These are phyloP conservation scores for Tachina fera DNA, from an alignment of 2,888 invertebrate genomes.

Conservation along the genomic window DNA sequence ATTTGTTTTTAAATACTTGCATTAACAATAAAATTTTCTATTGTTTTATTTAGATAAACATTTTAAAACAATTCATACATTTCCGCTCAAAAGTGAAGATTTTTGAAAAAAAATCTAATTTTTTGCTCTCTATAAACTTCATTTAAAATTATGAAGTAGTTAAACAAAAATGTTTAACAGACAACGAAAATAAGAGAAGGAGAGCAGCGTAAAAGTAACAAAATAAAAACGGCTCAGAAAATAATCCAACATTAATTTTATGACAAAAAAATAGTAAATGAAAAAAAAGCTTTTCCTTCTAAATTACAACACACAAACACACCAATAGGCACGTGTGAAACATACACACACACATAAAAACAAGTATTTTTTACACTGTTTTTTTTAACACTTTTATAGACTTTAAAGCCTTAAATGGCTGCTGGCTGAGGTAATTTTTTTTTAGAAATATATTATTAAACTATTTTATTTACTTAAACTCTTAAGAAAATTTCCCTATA, in stretches of 20 bases:
- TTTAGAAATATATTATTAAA: neutral
- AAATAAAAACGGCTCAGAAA: conserved; percentile 21
- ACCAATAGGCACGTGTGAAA: conserved; percentile 40
- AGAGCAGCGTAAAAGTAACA: too few relatives aligned
- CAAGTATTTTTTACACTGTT: conserved; percentile 15
- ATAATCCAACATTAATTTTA: too few relatives aligned
- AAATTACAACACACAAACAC: conserved; percentile 36
- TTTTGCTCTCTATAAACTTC: neutral
- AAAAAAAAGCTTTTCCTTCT: neutral
- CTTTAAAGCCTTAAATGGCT: conserved; percentile 56
- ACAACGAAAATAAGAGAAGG: neutral
- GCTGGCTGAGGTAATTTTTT: conserved; percentile 23
- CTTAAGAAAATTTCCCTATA: neutral
- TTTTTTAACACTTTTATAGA: conserved; percentile 24
- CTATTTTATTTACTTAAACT: neutral
- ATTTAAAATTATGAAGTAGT: neutral
- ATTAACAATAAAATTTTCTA: neutral
- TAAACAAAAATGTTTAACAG: neutral
- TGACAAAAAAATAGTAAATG: neutral
- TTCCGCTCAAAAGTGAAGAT: conserved; percentile 26
- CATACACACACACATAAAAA: neutral
- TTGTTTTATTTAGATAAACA: conserved; percentile 22
- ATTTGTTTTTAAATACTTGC: neutral
- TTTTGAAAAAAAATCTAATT: neutral
- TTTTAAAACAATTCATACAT: conserved; percentile 7